Evolutionary conservation across 2,888 invertebrate species (phyloP).

Genomic region (Horisme vitalbata): DNA sequence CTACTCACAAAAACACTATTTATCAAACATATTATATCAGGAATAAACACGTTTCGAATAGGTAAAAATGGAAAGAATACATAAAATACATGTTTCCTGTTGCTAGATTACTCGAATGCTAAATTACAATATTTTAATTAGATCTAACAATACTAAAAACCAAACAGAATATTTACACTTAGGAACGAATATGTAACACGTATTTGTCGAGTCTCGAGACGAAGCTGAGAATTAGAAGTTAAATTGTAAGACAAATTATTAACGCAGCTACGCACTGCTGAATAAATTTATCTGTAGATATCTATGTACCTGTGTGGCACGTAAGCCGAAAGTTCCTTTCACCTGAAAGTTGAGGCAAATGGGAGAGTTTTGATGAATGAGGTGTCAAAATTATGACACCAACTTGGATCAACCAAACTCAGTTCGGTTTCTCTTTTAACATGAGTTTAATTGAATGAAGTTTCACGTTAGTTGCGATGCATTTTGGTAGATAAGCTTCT

Average conservation of each 20-base stretch:
- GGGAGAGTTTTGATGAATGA: constrained; percentile 33
- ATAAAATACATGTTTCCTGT: no score
- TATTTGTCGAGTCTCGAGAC: neutral
- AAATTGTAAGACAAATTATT: constrained; percentile 7
- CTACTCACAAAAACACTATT: no score
- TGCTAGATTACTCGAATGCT: no score
- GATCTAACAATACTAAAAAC: neutral
- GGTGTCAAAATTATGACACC: constrained; percentile 23
- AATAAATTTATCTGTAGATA: neutral
- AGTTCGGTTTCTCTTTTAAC: constrained; percentile 7
- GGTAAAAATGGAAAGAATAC: no score
- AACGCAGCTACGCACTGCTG: constrained; percentile 3
- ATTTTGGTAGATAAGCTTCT: no score
- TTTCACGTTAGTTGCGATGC: constrained; percentile 7
- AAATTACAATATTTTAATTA: neutral
- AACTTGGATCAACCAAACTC: constrained; percentile 19
- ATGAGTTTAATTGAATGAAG: constrained; percentile 18
- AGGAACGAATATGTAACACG: neutral
- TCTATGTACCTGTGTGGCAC: constrained; percentile 4
- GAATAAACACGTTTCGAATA: no score
- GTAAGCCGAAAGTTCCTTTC: constrained; percentile 13
- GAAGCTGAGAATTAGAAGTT: neutral
- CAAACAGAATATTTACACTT: neutral
- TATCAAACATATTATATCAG: no score
- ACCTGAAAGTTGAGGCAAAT: constrained; percentile 24